A percentile compares a stretch with the other conserved stretches of the same genome.
These are phyloP conservation scores for Zaprionus ornatus DNA, from an alignment of 1,140 invertebrate species.

Conservation along the genomic window DNA sequence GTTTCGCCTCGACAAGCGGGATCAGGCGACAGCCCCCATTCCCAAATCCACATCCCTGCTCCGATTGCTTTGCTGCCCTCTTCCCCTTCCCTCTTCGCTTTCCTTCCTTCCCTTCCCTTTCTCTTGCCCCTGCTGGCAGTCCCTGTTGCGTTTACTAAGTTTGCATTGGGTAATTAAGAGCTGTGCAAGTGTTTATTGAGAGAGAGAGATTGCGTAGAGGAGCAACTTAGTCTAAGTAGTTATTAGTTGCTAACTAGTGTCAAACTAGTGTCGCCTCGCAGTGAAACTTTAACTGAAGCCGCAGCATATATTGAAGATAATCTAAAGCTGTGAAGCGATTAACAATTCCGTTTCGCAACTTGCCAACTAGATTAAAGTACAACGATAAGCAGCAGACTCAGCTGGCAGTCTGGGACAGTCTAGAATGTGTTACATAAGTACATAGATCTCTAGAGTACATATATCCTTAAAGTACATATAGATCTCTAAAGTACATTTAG, in stretches of 20 bases:
- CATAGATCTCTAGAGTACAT: no score
- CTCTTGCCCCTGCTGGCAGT: not conserved
- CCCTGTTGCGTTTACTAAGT: constrained; percentile 67
- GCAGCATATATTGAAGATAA: constrained; percentile 43
- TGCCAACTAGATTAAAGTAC: not conserved
- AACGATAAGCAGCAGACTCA: not conserved
- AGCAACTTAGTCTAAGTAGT: constrained; percentile 43
- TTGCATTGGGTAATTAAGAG: constrained; percentile 81
- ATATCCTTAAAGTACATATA: no score
- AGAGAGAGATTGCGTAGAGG: constrained; percentile 29
- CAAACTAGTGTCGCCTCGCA: constrained; percentile 14
- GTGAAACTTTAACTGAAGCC: constrained; percentile 37
- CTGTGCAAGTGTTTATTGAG: constrained; percentile 79
- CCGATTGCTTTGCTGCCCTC: not conserved
- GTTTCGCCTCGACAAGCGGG: constrained; percentile 23
- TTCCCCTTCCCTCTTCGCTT: not conserved
- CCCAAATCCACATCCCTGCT: not conserved
- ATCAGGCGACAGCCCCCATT: constrained; percentile 32
- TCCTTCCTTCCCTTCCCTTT: not conserved
- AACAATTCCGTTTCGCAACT: constrained; percentile 36
- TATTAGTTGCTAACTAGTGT: constrained; percentile 44
- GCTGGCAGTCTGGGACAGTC: not conserved
- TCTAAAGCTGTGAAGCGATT: constrained; percentile 30
- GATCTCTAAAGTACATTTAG: no score
- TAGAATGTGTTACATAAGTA: not conserved